Evolutionary conservation across 2,797 vertebrate genomes (phyloP), one percentile per base, ranked within the genome.

Genomic region (Karalla daura): DNA sequence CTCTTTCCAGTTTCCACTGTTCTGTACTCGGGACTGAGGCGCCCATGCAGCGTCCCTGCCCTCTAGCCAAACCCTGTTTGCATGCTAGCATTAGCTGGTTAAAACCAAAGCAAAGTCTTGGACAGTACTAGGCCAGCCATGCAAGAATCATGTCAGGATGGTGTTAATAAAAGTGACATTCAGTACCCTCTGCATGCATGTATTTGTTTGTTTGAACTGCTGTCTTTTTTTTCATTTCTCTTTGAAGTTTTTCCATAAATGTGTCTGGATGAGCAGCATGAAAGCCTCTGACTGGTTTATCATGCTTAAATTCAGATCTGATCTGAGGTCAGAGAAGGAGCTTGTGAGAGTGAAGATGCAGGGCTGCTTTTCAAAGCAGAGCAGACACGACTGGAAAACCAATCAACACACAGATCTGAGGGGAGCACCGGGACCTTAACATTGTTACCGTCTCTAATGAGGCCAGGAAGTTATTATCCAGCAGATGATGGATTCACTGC

Each of bases 391-490:
- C 66, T 43, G 62, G 41, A 75, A 74, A 76, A 53, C 53, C 6
- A 35, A 72, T 76, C 72, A 52, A 40, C 68, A 40, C 68, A 44
- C 62, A 18, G 40, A 33, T 30, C 36, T 9, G 24, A 39, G 43
- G 32, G 41, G 54, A 45, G 37, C 7, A 3, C 13, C 2, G 37
- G 18, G 33, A 35, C 59, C 2, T 23, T 70, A 86, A 85, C 5
- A 24, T 11, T 2, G 59, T 81, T 82, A 86, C 7, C 0, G 24
- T 13, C 53, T 43, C 66, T 73, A 65, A 78, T 40, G 45, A 59
- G 67, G 61, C 41, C 78, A 58, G 75, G 79, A 84, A 77, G 77
- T 71, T 37, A 64, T 74, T 73, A 70, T 40, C 47, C 35, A 5
- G 3, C 66, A 35, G 23, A 60, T 49, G 69, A 83, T 62, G 55